Evolutionary conservation across 1,140 invertebrate genomes (phyloP).

Genomic region (Drosophila kepulauana): DNA sequence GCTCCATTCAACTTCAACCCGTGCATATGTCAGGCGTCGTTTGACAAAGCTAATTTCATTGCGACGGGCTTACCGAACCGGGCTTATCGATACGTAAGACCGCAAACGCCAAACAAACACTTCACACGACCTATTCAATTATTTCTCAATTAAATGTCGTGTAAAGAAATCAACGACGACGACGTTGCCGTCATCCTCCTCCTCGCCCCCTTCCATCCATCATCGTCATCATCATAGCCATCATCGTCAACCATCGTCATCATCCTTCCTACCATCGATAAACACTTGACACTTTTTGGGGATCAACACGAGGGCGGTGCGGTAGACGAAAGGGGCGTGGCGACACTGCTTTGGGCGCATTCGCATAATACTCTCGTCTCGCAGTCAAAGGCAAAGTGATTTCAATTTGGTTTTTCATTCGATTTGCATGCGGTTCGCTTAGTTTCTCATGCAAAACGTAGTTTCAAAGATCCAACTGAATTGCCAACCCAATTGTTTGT

Average conservation of each 20-base stretch:
- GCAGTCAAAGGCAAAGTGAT: constrained; percentile 49
- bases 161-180: constrained; percentile 65
- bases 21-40: constrained; percentile 61
- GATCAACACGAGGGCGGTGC: constrained; percentile 25
- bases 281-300: constrained; percentile 72
- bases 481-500: constrained; percentile 7
- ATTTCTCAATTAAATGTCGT: constrained; percentile 83
- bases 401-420: constrained; percentile 74
- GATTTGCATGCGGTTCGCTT: constrained; percentile 58
- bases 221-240: constrained; percentile 30
- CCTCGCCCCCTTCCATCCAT: background rate
- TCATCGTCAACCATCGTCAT: constrained; percentile 2
- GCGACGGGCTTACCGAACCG: constrained; percentile 41
- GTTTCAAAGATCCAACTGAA: constrained; percentile 52
- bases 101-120: constrained; percentile 77
- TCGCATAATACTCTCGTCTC: background rate
- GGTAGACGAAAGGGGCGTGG: background rate
- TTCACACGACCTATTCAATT: constrained; percentile 82
- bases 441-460: constrained; percentile 45
- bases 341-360: constrained; percentile 8
- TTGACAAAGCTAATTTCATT: constrained; percentile 82
- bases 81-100: constrained; percentile 27
- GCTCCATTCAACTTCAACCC: constrained; percentile 64
- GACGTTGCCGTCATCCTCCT: constrained; percentile 26
- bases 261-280: constrained; percentile 31